phyloP scores from a whole-genome alignment of 2,888 invertebrate genomes.

The Caenorhabditis panamensis region DNA sequence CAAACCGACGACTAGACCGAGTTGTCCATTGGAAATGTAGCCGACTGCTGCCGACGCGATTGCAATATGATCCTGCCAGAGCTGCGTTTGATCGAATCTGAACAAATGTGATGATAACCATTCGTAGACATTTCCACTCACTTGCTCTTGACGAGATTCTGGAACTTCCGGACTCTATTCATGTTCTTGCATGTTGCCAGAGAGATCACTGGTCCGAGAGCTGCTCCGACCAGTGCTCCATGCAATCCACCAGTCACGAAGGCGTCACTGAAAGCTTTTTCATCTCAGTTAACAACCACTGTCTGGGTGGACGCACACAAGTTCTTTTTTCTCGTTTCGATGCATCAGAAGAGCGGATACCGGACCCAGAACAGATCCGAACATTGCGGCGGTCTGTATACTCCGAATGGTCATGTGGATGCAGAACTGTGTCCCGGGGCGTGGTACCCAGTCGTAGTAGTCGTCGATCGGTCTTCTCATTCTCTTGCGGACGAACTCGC shows the following conservation, averaged over 20 bases:
- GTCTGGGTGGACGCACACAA: no score
- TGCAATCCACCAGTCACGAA: conserved; percentile 69
- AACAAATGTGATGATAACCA: not conserved
- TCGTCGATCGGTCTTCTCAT: conserved; percentile 52
- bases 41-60: conserved; percentile 72
- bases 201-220: conserved; percentile 73
- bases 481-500: conserved; percentile 51
- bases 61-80: conserved; percentile 72
- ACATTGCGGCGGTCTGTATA: conserved; percentile 70
- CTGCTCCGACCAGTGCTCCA: conserved; percentile 71
- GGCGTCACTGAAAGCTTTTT: conserved; percentile 52
- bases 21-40: conserved; percentile 67
- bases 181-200: conserved; percentile 68
- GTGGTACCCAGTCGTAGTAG: conserved; percentile 69
- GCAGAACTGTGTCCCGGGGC: conserved; percentile 73
- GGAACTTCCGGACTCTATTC: conserved; percentile 62
- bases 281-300: not conserved
- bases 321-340: conserved; percentile 54
- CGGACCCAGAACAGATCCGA: conserved; percentile 71
- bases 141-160: conserved; percentile 59
- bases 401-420: conserved; percentile 76
- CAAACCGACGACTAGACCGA: conserved; percentile 74
- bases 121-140: conserved; percentile 9
- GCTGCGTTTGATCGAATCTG: conserved; percentile 69
- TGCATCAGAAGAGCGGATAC: conserved; percentile 60